Conservation (phyloP, 2,888 invertebrate species). For the Cantharis rufa region DNA sequence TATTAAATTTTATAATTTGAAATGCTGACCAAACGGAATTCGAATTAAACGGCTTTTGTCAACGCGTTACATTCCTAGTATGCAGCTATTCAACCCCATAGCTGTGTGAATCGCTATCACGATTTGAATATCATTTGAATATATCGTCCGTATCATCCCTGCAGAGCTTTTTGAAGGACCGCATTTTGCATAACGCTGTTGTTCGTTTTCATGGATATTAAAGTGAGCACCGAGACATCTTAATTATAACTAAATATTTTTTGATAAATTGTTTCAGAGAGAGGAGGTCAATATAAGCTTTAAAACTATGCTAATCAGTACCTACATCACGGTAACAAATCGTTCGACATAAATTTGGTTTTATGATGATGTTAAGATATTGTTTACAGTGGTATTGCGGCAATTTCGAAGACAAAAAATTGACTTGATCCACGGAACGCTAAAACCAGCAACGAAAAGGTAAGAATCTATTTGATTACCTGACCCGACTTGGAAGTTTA, state of each 20-base stretch:
- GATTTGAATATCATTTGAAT: constrained; percentile 42
- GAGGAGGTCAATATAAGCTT: constrained; percentile 29
- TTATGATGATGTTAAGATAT: constrained; percentile 9
- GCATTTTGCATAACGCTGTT: constrained; percentile 19
- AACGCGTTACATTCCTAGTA: constrained; percentile 19
- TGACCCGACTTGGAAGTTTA: not conserved
- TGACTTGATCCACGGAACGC: not conserved
- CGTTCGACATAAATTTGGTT: constrained; percentile 32
- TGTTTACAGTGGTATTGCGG: not conserved
- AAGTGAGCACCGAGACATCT: constrained; percentile 27
- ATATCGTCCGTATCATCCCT: constrained; percentile 31
- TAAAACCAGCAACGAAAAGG: not conserved
- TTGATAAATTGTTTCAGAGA: constrained; percentile 34
- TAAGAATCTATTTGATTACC: not conserved
- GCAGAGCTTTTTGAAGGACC: constrained; percentile 23
- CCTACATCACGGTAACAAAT: constrained; percentile 32
- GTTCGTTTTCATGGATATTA: constrained; percentile 25
- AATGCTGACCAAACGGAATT: constrained; percentile 32
- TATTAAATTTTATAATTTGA: not conserved
- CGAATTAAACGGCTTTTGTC: constrained; percentile 34
- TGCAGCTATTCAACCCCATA: constrained; percentile 23
- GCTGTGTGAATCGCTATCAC: constrained; percentile 30
- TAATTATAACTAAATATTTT: constrained; percentile 31
- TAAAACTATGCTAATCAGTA: constrained; percentile 36
- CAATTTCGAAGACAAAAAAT: not conserved